A percentile compares a stretch with the other conserved stretches of the same genome.
phyloP scores from a whole-genome alignment of 2,113 vertebrate genomes.

The Elephantulus edwardii region DNA sequence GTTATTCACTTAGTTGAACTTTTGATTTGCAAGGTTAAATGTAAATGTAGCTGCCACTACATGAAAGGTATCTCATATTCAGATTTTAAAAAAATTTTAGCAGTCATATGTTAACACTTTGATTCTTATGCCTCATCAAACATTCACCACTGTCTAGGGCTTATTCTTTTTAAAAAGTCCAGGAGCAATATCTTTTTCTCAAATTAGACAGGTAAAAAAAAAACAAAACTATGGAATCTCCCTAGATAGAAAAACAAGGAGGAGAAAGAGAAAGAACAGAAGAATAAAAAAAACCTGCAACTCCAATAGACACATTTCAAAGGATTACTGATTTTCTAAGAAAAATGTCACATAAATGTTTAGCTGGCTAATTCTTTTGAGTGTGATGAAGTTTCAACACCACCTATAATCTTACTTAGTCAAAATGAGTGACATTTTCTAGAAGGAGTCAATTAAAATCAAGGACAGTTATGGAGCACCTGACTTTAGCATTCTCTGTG shows the following conservation, averaged over 20 bases:
- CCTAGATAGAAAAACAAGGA: background rate
- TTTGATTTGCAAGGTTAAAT: conserved; percentile 20
- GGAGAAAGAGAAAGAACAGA: background rate
- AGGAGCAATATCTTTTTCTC: conserved; percentile 6
- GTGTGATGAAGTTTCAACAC: conserved; percentile 30
- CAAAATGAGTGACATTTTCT: background rate
- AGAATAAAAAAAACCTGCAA: background rate
- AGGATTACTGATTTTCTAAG: background rate
- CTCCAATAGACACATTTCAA: background rate
- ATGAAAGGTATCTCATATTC: background rate
- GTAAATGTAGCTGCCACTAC: background rate
- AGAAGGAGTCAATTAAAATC: background rate
- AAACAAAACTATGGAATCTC: background rate
- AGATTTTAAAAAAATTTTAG: background rate
- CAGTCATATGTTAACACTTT: background rate
- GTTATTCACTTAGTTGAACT: conserved; percentile 44
- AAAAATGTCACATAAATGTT: background rate
- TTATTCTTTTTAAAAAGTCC: conserved; percentile 41
- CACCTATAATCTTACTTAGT: background rate
- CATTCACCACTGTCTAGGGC: background rate
- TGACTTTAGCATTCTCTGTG: background rate
- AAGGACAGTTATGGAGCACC: background rate
- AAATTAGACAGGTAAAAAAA: background rate
- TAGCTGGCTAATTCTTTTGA: conserved; percentile 10
- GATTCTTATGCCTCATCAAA: background rate